Conservation (phyloP, 1,140 invertebrate genomes). For the Drosophila gunungcola region DNA sequence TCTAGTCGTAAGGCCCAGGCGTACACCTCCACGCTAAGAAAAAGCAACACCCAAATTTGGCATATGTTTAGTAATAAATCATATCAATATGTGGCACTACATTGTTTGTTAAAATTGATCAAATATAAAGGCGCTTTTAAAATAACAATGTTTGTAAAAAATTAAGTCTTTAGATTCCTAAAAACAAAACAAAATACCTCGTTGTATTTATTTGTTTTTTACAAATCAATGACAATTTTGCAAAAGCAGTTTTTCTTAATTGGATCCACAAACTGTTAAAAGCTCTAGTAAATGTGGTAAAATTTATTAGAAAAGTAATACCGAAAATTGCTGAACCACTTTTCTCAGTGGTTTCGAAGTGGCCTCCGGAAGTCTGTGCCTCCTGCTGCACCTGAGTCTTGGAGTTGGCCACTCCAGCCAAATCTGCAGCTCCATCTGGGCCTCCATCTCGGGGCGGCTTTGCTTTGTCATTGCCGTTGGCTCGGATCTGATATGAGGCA, state of each 20-base stretch:
- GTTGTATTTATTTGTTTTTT: no score
- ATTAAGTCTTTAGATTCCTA: no score
- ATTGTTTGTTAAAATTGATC: no score
- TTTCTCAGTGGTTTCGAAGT: constrained; percentile 11
- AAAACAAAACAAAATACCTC: no score
- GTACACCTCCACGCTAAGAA: constrained; percentile 20
- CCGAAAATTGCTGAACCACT: neutral
- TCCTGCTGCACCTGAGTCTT: constrained; percentile 42
- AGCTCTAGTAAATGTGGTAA: no score
- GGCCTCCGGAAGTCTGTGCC: constrained; percentile 45
- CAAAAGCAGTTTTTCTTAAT: no score
- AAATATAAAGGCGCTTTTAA: no score
- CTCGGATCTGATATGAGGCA: constrained; percentile 70
- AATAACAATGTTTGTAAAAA: no score
- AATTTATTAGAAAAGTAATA: neutral
- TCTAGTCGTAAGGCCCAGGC: constrained; percentile 35
- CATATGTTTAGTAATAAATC: neutral
- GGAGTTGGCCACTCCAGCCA: constrained; percentile 12
- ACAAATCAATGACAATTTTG: no score
- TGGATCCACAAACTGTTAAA: no score
- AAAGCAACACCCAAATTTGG: neutral
- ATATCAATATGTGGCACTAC: neutral
- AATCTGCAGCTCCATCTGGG: constrained; percentile 14
- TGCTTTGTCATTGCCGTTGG: constrained; percentile 78
- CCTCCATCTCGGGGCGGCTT: constrained; percentile 28